These are phyloP conservation scores for Tadarida brasiliensis DNA, from an alignment of 2,797 vertebrate species.

Conservation along the genomic window DNA sequence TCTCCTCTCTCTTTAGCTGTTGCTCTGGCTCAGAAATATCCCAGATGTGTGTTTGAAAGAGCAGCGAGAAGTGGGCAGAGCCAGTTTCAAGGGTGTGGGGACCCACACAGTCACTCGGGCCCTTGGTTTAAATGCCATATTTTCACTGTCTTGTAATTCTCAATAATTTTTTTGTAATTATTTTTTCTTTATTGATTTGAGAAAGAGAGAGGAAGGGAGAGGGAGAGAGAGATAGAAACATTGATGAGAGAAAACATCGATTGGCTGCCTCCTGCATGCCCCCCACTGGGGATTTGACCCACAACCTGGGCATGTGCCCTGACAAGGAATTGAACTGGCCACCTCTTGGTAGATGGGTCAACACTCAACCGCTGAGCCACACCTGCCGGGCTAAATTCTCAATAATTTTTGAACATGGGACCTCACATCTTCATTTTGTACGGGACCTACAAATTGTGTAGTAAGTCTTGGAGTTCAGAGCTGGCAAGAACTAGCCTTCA, in stretches of 20 bases:
- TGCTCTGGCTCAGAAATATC: background rate
- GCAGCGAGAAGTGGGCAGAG: background rate
- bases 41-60: background rate
- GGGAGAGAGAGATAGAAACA: background rate
- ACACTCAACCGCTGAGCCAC: background rate
- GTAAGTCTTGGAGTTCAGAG: background rate
- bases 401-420: background rate
- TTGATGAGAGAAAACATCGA: background rate
- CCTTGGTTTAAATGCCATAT: background rate
- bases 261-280: background rate
- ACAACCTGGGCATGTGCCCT: background rate
- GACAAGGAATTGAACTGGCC: background rate
- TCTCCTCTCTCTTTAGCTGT: background rate
- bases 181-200: background rate
- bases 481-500: background rate
- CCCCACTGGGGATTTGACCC: background rate
- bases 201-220: background rate
- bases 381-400: background rate
- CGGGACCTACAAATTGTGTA: background rate
- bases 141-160: background rate
- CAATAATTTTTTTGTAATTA: background rate
- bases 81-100: background rate
- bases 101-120: background rate
- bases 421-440: background rate
- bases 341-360: no score